A percentile compares a stretch with the other conserved stretches of the same genome.
Evolutionary conservation across 2,888 invertebrate genomes (phyloP).

Genomic region (Tillus elongatus): DNA sequence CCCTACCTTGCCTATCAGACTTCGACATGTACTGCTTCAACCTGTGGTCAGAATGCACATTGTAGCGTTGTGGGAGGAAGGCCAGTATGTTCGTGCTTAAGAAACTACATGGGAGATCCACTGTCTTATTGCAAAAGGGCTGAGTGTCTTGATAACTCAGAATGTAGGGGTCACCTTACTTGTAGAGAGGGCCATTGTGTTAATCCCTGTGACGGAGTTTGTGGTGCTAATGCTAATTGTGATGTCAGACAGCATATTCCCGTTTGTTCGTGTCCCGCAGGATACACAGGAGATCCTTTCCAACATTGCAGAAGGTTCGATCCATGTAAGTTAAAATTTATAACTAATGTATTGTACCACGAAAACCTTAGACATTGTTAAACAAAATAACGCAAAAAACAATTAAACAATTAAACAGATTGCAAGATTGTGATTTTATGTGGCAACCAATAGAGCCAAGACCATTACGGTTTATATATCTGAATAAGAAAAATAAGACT

Average conservation of each 20-base stretch:
- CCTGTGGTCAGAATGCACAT: conserved; percentile 60
- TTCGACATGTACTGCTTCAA: conserved; percentile 45
- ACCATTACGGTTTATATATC: no score
- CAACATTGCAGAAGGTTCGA: conserved; percentile 60
- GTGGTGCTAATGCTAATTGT: conserved; percentile 69
- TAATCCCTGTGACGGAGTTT: conserved; percentile 68
- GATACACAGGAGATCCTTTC: conserved; percentile 74
- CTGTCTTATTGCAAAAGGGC: conserved; percentile 54
- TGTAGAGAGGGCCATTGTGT: conserved; percentile 71
- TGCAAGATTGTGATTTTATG: no score
- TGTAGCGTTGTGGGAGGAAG: conserved; percentile 56
- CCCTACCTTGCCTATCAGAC: conserved; percentile 19
- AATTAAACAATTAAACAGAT: no score
- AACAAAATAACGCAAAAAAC: no score
- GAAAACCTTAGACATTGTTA: no score
- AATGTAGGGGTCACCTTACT: conserved; percentile 62
- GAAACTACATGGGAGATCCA: conserved; percentile 74
- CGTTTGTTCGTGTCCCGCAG: conserved; percentile 67
- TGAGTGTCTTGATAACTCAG: conserved; percentile 55
- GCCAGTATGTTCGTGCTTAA: conserved; percentile 71
- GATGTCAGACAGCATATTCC: conserved; percentile 69
- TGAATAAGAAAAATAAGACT: no score
- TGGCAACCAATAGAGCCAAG: no score
- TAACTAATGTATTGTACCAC: not conserved
- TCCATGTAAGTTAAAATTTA: conserved; percentile 51